A percentile compares a stretch with the other conserved stretches of the same genome.
Evolutionary conservation across 2,888 invertebrate species (phyloP).

Genomic region (Byasa hedistus): DNA sequence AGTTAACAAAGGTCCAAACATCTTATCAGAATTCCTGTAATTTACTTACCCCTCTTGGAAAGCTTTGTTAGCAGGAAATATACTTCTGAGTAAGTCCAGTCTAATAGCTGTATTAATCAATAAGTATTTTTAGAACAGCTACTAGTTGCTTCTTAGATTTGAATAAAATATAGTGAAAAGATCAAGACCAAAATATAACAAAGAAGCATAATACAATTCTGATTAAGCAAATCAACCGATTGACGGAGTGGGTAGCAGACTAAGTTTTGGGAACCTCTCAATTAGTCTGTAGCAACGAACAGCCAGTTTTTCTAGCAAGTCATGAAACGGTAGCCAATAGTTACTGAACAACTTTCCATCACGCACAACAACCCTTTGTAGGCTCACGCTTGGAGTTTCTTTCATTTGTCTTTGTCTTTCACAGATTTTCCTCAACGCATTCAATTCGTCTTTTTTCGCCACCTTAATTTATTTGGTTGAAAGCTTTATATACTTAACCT

Average conservation of each 20-base stretch:
- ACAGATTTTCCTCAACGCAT: slow-evolving; percentile 38
- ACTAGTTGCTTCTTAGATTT: neutral
- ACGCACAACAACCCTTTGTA: slow-evolving; percentile 36
- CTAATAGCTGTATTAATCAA: neutral
- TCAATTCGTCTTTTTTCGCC: slow-evolving; percentile 36
- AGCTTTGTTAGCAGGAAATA: neutral
- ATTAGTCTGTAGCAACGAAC: neutral
- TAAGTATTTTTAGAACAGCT: no score
- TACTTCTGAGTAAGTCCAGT: neutral
- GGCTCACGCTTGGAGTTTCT: slow-evolving; percentile 31
- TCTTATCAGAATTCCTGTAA: neutral
- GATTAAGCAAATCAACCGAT: no score
- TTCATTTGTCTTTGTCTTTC: slow-evolving; percentile 40
- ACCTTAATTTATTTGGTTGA: slow-evolving; percentile 38
- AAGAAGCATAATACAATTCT: no score
- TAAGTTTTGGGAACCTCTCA: neutral
- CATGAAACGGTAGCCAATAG: slow-evolving; percentile 32
- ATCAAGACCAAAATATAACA: no score
- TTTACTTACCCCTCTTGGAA: neutral
- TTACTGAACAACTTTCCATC: slow-evolving; percentile 34
- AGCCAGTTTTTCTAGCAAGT: slow-evolving; percentile 28
- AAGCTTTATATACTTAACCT: slow-evolving; percentile 30
- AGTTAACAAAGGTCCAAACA: neutral
- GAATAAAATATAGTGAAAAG: neutral
- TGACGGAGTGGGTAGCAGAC: no score